These are phyloP conservation scores for Lacerta viridis DNA, from an alignment of 2,797 vertebrate genomes.

Conservation along the genomic window DNA sequence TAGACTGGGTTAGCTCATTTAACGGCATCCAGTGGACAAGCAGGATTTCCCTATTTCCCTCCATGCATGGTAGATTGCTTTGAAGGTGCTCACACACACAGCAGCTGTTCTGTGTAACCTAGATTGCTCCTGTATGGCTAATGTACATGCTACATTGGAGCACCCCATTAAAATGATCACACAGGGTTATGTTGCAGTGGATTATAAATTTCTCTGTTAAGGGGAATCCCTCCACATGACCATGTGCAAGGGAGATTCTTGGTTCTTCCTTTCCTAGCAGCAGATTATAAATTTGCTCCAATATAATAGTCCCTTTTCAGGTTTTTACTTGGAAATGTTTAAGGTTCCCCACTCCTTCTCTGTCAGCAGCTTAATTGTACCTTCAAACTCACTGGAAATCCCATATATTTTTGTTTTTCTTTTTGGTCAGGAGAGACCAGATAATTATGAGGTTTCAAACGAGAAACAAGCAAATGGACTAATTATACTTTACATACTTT, in stretches of 20 bases:
- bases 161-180: background rate
- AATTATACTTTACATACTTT: background rate
- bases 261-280: conserved; percentile 19
- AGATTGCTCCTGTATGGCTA: background rate
- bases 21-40: background rate
- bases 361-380: conserved; percentile 32
- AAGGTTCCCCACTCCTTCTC: background rate
- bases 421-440: conserved; percentile 26
- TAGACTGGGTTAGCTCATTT: background rate
- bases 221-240: background rate
- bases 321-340: conserved; percentile 21
- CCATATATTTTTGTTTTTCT: background rate
- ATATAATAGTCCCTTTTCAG: background rate
- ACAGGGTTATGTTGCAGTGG: background rate
- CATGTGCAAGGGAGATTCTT: background rate
- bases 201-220: background rate
- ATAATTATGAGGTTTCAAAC: conserved; percentile 36
- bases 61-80: background rate
- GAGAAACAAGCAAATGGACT: conserved; percentile 40
- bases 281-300: conserved; percentile 38
- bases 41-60: background rate
- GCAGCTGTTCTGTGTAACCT: background rate
- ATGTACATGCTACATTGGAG: background rate
- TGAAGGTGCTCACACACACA: background rate
- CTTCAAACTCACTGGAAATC: conserved; percentile 43